A percentile compares a stretch with the other conserved stretches of the same genome.
These are phyloP conservation scores for Willowsia nigromaculata DNA, from an alignment of 2,888 invertebrate genomes.

Conservation along the genomic window DNA sequence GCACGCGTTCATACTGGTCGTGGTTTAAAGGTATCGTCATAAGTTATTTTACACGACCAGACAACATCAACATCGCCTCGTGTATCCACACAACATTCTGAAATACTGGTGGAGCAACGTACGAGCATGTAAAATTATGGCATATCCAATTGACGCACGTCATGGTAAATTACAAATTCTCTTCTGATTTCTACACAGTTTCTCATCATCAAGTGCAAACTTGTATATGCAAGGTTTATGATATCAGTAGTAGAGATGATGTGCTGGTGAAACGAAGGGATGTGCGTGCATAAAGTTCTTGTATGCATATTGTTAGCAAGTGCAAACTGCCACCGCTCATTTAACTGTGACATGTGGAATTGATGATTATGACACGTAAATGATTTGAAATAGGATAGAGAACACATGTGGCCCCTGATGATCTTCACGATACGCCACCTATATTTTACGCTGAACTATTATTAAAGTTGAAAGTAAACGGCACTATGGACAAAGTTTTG, in stretches of 20 bases:
- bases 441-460: neutral
- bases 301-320: conserved; percentile 12
- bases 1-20: neutral
- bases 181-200: neutral
- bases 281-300: neutral
- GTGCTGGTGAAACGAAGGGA: neutral
- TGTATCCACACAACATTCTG: neutral
- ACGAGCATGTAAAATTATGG: conserved; percentile 5
- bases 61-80: neutral
- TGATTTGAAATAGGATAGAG: neutral
- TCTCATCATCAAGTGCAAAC: neutral
- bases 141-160: conserved; percentile 31
- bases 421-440: neutral
- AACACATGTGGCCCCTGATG: conserved; percentile 18
- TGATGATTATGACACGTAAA: conserved; percentile 59
- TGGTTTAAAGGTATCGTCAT: neutral
- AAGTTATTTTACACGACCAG: neutral
- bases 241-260: too few species aligned
- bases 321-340: conserved; percentile 40
- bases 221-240: neutral
- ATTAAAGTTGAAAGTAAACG: neutral
- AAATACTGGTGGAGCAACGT: neutral
- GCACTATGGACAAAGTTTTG: neutral
- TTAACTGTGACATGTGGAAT: conserved; percentile 55
- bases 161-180: conserved; percentile 47